phyloP scores from a whole-genome alignment of 1,140 invertebrate genomes.

The Ceratosolen fusciceps region DNA sequence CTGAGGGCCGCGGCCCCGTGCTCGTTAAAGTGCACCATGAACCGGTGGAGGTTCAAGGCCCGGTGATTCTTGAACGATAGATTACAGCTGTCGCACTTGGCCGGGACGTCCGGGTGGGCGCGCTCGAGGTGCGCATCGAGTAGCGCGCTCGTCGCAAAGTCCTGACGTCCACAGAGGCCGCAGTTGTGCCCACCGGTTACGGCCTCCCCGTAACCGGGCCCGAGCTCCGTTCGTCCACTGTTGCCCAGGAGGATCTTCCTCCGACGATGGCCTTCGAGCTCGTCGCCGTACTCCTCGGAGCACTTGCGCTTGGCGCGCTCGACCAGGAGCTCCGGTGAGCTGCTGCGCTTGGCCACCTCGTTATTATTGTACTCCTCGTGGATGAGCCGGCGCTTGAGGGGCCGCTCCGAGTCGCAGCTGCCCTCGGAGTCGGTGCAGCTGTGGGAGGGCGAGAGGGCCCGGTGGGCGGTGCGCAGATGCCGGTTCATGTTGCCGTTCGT shows the following conservation, averaged over 20 bases:
- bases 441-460: slow-evolving; percentile 52
- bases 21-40: slow-evolving; percentile 74
- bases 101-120: slow-evolving; percentile 75
- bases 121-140: slow-evolving; percentile 80
- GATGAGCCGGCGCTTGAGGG: slow-evolving; percentile 57
- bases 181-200: slow-evolving; percentile 63
- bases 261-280: slow-evolving; percentile 53
- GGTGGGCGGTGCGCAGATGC: slow-evolving; percentile 81
- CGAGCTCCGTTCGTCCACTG: slow-evolving; percentile 48
- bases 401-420: slow-evolving; percentile 70
- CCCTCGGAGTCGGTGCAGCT: slow-evolving; percentile 65
- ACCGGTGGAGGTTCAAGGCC: slow-evolving; percentile 78
- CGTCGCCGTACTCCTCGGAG: slow-evolving; percentile 54
- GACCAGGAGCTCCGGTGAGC: slow-evolving; percentile 58
- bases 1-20: slow-evolving; percentile 48
- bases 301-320: slow-evolving; percentile 7
- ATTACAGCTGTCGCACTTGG: slow-evolving; percentile 81
- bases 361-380: slow-evolving; percentile 68
- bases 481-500: slow-evolving; percentile 92
- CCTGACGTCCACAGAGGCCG: slow-evolving; percentile 75
- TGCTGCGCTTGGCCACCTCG: slow-evolving; percentile 62
- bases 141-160: slow-evolving; percentile 74
- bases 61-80: slow-evolving; percentile 80
- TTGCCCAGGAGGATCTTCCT: slow-evolving; percentile 59
- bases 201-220: background rate